Conservation (phyloP, 1,140 invertebrate species). For the Zaprionus davidi region DNA sequence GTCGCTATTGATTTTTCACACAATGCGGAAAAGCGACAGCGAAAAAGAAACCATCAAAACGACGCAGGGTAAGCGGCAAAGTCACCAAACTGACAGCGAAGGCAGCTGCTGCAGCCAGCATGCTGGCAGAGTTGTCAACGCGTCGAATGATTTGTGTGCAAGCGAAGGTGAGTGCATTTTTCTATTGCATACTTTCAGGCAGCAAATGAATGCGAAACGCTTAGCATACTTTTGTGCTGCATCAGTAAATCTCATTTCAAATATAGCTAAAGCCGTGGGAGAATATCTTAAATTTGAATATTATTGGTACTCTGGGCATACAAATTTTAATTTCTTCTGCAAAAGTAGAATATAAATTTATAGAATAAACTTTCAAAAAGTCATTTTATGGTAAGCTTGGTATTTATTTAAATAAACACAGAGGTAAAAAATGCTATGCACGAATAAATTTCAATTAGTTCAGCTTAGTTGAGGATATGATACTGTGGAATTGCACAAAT, state of each 20-base stretch:
- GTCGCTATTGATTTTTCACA: constrained; percentile 39
- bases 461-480: neutral
- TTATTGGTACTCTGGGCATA: neutral
- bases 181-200: constrained; percentile 24
- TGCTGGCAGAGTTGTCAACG: constrained; percentile 45
- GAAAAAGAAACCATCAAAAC: neutral
- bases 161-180: constrained; percentile 33
- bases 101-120: too few species aligned
- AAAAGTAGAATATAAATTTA: neutral
- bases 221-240: constrained; percentile 50
- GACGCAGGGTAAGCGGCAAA: neutral
- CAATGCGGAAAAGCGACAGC: neutral
- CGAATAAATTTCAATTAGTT: neutral
- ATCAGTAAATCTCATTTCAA: constrained; percentile 1
- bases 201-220: neutral
- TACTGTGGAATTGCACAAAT: neutral
- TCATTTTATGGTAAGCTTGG: neutral
- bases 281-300: neutral
- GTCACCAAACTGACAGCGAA: constrained; percentile 22
- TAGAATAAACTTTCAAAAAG: neutral
- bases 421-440: neutral
- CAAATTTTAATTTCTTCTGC: neutral
- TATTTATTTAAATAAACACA: neutral
- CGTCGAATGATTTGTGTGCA: constrained; percentile 1
- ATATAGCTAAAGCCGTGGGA: neutral